Evolutionary conservation across 1,140 invertebrate genomes (phyloP), one percentile per base, ranked within the genome.

Genomic region (Cotesia vestalis): DNA sequence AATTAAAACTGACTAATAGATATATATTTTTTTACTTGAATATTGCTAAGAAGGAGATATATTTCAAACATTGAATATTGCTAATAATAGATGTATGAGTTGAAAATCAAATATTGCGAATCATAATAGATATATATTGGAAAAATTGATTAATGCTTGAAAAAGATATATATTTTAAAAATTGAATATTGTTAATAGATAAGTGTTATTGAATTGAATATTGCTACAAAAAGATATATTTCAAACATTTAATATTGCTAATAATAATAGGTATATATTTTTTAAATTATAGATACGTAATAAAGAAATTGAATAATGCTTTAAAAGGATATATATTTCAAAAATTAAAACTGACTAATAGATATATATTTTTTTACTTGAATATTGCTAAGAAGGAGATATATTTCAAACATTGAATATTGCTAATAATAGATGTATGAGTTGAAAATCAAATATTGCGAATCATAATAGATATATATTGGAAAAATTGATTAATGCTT

Each of bases 321-420:
- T 20, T 0, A 20, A 20, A 1, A 40, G 5, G 6, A 40, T 11
- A 4, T 8, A 46, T 57, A 61, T 62, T 14, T 34, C 4, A 20
- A 35, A 35, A 14, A 27, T 64, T n/a, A 55, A 12, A 12, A 63
- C 55, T 71, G 69, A 60, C 74, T 46, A 55, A 68, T 52, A 6
- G 20, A 55, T 12, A 62, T 66, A 72, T 64, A 55, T 55, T 72
- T 34, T n/a, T 1, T n/a, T 4, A n/a, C 4, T 11, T 57, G 59
- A 38, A 63, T 74, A 46, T 61, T 46, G 9, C 57, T 40, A 27
- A 6, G 5, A 4, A 8, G 20, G 11, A 69, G 11, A 69, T 62
- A 52, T 69, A 17, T 20, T 20, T 57, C 46, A 57, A 0, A 5
- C 1, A 6, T 11, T 11, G 1, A 17, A 34, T 69, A 59, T 69